Evolutionary conservation across 2,113 vertebrate genomes (phyloP), one percentile per base, ranked within the genome.

Genomic region (Lichenostomus cassidix): DNA sequence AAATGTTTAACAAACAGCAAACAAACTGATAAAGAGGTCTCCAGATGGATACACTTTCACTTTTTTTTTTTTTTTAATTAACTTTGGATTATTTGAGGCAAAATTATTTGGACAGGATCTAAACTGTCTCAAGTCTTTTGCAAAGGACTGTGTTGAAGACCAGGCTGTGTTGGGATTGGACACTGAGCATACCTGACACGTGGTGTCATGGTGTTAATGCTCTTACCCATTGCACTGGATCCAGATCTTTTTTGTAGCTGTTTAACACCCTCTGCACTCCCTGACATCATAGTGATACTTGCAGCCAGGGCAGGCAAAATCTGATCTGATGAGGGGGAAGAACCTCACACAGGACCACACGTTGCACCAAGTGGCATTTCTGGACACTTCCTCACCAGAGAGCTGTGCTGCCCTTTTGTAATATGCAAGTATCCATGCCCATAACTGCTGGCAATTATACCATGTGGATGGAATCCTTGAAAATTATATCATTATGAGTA

Each of bases 401-500:
- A 67, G 19, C 27, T 65, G 1, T 46, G 59, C 53, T 83, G 25
- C 24, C 21, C 46, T 20, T 83, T 74, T 70, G 17, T 33, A 62
- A 11, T 28, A 52, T 19, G 28, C 47, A 88, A 63, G 15, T 24
- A 68, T 80, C 64, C 2, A 0, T 77, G 20, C 47, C 33, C 47
- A 2, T 35, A 86, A 70, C 67, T 74, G 15, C 67, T 67, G 75
- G 41, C 28, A 94, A 69, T 95, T 95, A 69, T 69, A 42, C 33
- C 63, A 53, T 69, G 75, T 46, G 67, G 41, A 73, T 62, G 20
- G 15, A 71, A 87, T 94, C 60, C 76, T 93, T 88, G 89, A 71
- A 62, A 94, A 95, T 96, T 95, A 89, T 50, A 69, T 20, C 29
- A 35, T 93, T 88, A 96, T 96, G 68, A 92, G 91, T 39, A 93